Percentiles rank a stretch among this genome's conserved stretches.
These are phyloP conservation scores for Heterocephalus glaber DNA, from an alignment of 2,113 vertebrate species.

Conservation along the genomic window DNA sequence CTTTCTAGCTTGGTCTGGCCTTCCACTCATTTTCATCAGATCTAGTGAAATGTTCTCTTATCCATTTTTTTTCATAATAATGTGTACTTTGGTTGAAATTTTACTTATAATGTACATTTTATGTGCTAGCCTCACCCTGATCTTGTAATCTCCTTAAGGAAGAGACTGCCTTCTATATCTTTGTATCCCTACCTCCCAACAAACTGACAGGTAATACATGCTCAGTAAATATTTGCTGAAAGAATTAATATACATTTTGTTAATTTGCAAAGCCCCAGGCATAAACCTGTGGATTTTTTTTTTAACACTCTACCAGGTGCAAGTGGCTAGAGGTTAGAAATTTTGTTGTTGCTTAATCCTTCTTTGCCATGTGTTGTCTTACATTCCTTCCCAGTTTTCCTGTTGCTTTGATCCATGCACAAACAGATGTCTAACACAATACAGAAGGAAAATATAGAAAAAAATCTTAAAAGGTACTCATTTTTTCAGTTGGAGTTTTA, in stretches of 20 bases:
- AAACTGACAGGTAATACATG: conserved; percentile 67
- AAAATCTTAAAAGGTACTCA: neutral
- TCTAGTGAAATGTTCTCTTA: neutral
- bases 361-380: conserved; percentile 49
- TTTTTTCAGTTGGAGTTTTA: neutral
- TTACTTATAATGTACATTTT: conserved; percentile 33
- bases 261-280: conserved; percentile 57
- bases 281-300: conserved; percentile 57
- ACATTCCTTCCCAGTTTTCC: conserved; percentile 49
- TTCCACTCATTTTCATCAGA: neutral
- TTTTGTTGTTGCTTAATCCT: conserved; percentile 59
- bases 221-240: conserved; percentile 77
- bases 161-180: conserved; percentile 13
- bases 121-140: neutral
- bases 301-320: conserved; percentile 69
- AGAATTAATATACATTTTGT: conserved; percentile 63
- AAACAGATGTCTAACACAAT: conserved; percentile 64
- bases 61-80: neutral
- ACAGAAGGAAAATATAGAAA: neutral
- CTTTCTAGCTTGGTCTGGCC: neutral
- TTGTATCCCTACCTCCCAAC: conserved; percentile 45
- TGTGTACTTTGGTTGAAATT: neutral
- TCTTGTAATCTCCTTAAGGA: conserved; percentile 25
- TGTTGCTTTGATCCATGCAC: conserved; percentile 66
- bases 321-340: conserved; percentile 60